phyloP scores from a whole-genome alignment of 1,140 invertebrate genomes.

The Drosophila albomicans region DNA sequence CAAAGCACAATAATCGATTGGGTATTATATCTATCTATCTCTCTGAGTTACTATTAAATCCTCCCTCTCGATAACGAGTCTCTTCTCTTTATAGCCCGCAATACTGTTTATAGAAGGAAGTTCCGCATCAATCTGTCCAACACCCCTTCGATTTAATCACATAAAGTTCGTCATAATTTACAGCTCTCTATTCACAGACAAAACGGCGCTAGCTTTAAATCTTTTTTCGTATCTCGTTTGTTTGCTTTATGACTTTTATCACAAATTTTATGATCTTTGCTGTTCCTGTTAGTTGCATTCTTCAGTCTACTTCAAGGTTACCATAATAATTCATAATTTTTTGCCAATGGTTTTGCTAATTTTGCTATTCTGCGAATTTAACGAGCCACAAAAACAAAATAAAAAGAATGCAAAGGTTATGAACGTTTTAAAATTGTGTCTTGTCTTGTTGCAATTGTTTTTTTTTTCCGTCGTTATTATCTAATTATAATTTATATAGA shows the following conservation, averaged over 20 bases:
- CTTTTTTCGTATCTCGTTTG: conserved; percentile 25
- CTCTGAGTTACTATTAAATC: no score
- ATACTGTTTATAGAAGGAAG: neutral
- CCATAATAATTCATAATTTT: conserved; percentile 45
- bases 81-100: neutral
- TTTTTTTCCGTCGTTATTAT: conserved; percentile 64
- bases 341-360: conserved; percentile 47
- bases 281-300: conserved; percentile 56
- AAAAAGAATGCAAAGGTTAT: conserved; percentile 63
- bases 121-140: neutral
- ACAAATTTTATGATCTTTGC: conserved; percentile 5
- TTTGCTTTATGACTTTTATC: conserved; percentile 18
- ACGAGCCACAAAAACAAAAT: conserved; percentile 59
- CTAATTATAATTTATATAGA: conserved; percentile 68
- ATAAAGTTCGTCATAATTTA: conserved; percentile 25
- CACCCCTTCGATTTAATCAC: conserved; percentile 22
- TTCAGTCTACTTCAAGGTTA: conserved; percentile 61
- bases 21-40: no score
- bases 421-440: conserved; percentile 28
- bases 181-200: conserved; percentile 6
- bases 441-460: conserved; percentile 61
- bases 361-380: conserved; percentile 70
- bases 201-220: conserved; percentile 33
- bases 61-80: no score
- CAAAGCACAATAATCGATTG: neutral